Conservation (phyloP, 2,797 vertebrate genomes). For the Vespertilio murinus region DNA sequence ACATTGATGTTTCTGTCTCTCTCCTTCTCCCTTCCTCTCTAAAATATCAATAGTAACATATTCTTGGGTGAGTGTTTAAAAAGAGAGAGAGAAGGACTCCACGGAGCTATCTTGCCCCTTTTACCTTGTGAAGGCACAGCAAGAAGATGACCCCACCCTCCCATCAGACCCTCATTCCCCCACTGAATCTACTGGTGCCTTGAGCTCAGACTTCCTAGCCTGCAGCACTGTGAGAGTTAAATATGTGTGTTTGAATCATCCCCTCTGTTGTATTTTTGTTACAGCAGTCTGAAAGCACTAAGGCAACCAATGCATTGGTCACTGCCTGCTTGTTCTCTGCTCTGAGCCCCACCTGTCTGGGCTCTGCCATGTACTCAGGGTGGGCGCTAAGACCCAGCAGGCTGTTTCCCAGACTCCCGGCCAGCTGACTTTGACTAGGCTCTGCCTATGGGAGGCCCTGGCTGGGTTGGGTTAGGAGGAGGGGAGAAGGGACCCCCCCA, state of each 20-base stretch:
- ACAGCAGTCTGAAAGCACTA: background rate
- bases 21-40: background rate
- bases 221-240: background rate
- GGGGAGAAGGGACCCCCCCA: background rate
- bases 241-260: background rate
- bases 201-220: background rate
- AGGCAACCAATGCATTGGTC: too few species aligned
- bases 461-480: background rate
- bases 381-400: background rate
- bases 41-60: background rate
- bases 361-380: rapidly evolving
- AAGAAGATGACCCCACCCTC: background rate
- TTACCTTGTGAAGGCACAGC: background rate
- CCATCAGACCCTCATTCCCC: too few species aligned
- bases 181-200: background rate
- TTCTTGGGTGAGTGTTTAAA: background rate
- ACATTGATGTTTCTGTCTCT: background rate
- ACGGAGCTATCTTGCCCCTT: background rate
- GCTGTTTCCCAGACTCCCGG: background rate
- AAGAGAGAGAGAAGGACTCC: background rate
- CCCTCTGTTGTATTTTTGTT: background rate
- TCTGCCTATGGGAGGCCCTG: background rate
- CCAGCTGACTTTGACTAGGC: background rate
- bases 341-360: background rate
- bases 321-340: background rate